Percentiles rank a stretch among this genome's conserved stretches.
Evolutionary conservation across 2,888 invertebrate species (phyloP).

Genomic region (Drosophila kuntzei): DNA sequence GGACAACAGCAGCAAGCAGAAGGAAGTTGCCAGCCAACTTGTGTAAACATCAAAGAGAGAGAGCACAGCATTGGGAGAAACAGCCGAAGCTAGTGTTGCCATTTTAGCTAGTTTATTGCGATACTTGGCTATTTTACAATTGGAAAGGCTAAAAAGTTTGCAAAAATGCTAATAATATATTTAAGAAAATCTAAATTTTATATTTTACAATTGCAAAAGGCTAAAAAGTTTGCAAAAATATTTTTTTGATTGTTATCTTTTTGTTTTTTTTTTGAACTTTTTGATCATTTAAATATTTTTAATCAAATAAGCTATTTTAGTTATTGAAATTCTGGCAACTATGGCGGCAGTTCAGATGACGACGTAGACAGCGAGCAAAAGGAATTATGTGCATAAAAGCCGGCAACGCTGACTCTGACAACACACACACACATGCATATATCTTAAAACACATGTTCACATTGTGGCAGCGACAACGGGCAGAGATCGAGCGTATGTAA

Average conservation of each 20-base stretch:
- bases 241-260: too few species aligned
- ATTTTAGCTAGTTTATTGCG: too few species aligned
- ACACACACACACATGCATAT: slow-evolving; percentile 12
- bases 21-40: slow-evolving; percentile 60
- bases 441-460: slow-evolving; percentile 45
- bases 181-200: too few species aligned
- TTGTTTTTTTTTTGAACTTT: too few species aligned
- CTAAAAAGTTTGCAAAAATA: too few species aligned
- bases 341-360: slow-evolving; percentile 1
- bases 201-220: too few species aligned
- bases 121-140: too few species aligned
- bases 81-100: neutral
- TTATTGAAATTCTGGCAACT: too few species aligned
- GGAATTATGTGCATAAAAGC: slow-evolving; percentile 62
- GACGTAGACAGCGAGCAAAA: slow-evolving; percentile 32
- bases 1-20: slow-evolving; percentile 33
- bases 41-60: slow-evolving; percentile 80
- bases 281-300: too few species aligned
- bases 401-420: slow-evolving; percentile 20
- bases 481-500: slow-evolving; percentile 24
- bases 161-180: too few species aligned
- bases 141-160: too few species aligned
- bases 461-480: slow-evolving; percentile 14
- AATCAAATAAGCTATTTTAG: too few species aligned
- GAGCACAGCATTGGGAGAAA: slow-evolving; percentile 31